Evolutionary conservation across 2,113 vertebrate genomes (phyloP).

Genomic region (Crotophaga sulcirostris): DNA sequence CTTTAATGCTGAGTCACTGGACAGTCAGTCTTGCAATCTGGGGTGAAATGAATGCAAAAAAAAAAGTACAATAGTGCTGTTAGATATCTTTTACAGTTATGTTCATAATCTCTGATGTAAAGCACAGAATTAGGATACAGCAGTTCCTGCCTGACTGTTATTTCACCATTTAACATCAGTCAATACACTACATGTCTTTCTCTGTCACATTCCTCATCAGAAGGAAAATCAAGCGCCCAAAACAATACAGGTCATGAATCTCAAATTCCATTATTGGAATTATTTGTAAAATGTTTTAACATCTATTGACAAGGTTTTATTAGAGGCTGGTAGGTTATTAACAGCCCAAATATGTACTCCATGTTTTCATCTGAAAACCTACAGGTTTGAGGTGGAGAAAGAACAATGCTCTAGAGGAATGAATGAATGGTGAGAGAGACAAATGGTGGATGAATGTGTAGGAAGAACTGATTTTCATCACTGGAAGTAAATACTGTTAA

Average conservation of each 20-base stretch:
- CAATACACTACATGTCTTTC: background rate
- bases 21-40: background rate
- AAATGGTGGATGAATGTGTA: background rate
- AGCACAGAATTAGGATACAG: background rate
- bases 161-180: background rate
- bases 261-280: background rate
- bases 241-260: background rate
- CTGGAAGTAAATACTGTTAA: background rate
- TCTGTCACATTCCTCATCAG: background rate
- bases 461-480: background rate
- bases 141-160: background rate
- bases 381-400: background rate
- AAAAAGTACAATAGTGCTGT: rapidly evolving
- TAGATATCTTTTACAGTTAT: background rate
- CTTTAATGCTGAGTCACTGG: background rate
- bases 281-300: background rate
- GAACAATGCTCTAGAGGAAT: background rate
- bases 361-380: background rate
- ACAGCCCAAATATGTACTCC: background rate
- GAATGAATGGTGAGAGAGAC: background rate
- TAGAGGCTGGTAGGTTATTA: background rate
- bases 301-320: background rate
- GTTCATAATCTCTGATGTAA: background rate
- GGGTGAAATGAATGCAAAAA: background rate
- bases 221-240: background rate